Evolutionary conservation across 2,888 invertebrate genomes (phyloP), one percentile per base, ranked within the genome.

Genomic region (Tetragnatha montana): DNA sequence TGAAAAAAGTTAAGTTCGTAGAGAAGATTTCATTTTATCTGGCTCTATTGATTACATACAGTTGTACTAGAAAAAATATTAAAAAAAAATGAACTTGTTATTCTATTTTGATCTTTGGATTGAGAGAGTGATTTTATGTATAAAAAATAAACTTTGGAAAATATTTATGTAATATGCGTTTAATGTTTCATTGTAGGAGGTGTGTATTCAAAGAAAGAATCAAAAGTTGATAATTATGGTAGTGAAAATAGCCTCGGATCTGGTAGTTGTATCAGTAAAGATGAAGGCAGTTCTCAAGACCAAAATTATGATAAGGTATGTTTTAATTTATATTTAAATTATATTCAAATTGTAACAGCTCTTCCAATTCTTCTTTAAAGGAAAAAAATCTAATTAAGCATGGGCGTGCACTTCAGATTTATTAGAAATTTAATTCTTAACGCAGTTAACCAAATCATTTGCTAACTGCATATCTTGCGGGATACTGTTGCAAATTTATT

Each of bases 251-350:
- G 80, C 73, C 51, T 49, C 4, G 82, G 73, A 22, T 86, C 79
- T 19, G 50, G 60, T 49, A 80, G 80, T 47, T 60, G 73, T 80
- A 68, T 79, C n/a, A 80, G 86, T 79, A 86, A 86, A 80, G 86
- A 86, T 86, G 86, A 86, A 35, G 68, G 49, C 71, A 80, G 79
- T 68, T 86, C 80, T 35, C 81, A 78, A 49, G 82, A 88, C 35
- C 88, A 88, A 79, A 82, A 88, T 35, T 88, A 88, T 88, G 88
- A 88, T 83, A 88, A 88, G 79, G 88, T 88, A 81, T 22, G 60
- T 14, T 60, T 1, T 47, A 50, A 14, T 49, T 21, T 49, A 60
- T 14, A 8, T 14, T n/a, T 4, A 50, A 8, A 21, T 6, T 17
- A 1, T 17, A 7, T 35, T 35, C 1, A 35, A 35, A 35, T 35